phyloP scores from a whole-genome alignment of 2,113 vertebrate genomes.

The Alectura lathami region DNA sequence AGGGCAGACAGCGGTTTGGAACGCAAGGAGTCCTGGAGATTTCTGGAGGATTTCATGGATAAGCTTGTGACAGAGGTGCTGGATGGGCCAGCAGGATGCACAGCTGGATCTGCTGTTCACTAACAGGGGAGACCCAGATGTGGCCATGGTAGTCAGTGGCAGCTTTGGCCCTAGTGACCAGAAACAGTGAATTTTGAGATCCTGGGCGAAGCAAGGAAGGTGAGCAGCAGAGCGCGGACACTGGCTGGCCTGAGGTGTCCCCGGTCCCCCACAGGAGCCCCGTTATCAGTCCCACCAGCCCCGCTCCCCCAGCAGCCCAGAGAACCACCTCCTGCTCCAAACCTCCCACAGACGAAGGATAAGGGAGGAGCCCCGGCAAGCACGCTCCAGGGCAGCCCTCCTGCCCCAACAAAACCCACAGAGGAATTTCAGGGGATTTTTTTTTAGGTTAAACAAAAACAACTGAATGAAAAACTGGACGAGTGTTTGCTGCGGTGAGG shows the following conservation, averaged over 20 bases:
- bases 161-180: neutral
- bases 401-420: neutral
- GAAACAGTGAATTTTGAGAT: neutral
- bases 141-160: neutral
- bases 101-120: neutral
- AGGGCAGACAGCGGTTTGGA: neutral
- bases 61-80: neutral
- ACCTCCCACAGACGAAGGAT: neutral
- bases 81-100: neutral
- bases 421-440: neutral
- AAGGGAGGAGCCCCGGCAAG: neutral
- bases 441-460: neutral
- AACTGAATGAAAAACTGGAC: rapidly evolving
- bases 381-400: neutral
- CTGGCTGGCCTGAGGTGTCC: neutral
- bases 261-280: neutral
- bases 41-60: neutral
- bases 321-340: neutral
- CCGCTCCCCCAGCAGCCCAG: neutral
- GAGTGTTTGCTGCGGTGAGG: neutral
- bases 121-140: neutral
- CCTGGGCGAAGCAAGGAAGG: neutral
- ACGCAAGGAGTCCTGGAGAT: neutral
- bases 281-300: neutral
- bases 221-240: neutral